phyloP scores from a whole-genome alignment of 2,113 vertebrate genomes.

The Brienomyrus longianalis region DNA sequence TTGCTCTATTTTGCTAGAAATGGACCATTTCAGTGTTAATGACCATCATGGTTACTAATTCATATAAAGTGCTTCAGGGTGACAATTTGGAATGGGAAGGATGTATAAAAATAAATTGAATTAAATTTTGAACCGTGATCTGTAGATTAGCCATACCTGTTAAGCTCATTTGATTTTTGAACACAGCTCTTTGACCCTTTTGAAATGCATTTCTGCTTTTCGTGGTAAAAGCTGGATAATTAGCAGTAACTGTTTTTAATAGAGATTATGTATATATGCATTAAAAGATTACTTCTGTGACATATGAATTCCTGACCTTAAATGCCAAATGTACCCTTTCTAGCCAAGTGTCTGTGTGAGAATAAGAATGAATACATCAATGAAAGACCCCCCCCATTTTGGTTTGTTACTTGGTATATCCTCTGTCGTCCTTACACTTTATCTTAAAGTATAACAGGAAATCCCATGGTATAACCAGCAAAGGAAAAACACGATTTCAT shows the following conservation, averaged over 20 bases:
- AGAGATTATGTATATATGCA: neutral
- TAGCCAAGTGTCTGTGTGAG: neutral
- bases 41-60: constrained; percentile 6
- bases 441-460: neutral
- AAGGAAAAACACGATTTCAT: neutral
- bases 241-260: neutral
- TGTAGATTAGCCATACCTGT: constrained; percentile 5
- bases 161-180: neutral
- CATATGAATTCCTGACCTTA: neutral
- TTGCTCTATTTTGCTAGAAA: neutral
- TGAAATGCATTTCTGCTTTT: neutral
- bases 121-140: constrained; percentile 5
- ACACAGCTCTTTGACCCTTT: neutral
- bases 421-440: neutral
- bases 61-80: neutral
- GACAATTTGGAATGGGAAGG: neutral
- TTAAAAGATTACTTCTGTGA: neutral
- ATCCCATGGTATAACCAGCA: neutral
- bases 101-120: constrained; percentile 4
- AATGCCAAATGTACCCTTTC: neutral
- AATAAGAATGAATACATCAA: neutral
- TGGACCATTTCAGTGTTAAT: neutral
- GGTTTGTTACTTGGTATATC: neutral
- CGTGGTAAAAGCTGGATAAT: neutral
- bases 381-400: neutral